phyloP scores from a whole-genome alignment of 2,888 invertebrate species.

The Ormyrus nitidulus region DNA sequence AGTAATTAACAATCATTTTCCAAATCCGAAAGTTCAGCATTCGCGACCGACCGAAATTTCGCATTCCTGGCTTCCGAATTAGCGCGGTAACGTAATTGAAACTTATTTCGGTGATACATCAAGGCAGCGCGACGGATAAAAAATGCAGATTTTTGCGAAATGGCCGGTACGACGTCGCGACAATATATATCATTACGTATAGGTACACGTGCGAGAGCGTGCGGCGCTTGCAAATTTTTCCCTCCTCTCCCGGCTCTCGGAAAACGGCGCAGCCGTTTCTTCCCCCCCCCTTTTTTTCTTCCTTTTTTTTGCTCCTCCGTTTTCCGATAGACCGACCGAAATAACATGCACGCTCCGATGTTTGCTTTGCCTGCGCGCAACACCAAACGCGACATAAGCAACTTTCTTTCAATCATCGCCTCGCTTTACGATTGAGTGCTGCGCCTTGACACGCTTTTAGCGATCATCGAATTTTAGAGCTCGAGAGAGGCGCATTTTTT shows the following conservation, averaged over 20 bases:
- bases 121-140: not conserved
- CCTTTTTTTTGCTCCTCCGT: not conserved
- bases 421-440: slow-evolving; percentile 6
- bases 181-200: slow-evolving; percentile 27
- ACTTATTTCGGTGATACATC: not conserved
- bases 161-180: not conserved
- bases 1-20: too few species aligned
- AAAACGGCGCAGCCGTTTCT: slow-evolving; percentile 10
- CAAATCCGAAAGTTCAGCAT: too few species aligned
- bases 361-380: not conserved
- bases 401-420: slow-evolving; percentile 40
- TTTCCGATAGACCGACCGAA: slow-evolving; percentile 32
- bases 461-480: slow-evolving; percentile 34
- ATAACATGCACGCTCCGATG: slow-evolving; percentile 29
- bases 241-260: not conserved
- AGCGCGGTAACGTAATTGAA: too few species aligned
- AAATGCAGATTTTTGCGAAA: not conserved
- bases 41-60: too few species aligned
- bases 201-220: not conserved
- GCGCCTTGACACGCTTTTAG: slow-evolving; percentile 47
- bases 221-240: slow-evolving; percentile 36
- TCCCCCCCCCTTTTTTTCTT: not conserved
- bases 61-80: too few species aligned
- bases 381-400: slow-evolving; percentile 15
- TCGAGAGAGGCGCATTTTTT: not conserved